A percentile compares a stretch with the other conserved stretches of the same genome.
phyloP scores from a whole-genome alignment of 1,140 invertebrate species.

The Bombus superbus region DNA sequence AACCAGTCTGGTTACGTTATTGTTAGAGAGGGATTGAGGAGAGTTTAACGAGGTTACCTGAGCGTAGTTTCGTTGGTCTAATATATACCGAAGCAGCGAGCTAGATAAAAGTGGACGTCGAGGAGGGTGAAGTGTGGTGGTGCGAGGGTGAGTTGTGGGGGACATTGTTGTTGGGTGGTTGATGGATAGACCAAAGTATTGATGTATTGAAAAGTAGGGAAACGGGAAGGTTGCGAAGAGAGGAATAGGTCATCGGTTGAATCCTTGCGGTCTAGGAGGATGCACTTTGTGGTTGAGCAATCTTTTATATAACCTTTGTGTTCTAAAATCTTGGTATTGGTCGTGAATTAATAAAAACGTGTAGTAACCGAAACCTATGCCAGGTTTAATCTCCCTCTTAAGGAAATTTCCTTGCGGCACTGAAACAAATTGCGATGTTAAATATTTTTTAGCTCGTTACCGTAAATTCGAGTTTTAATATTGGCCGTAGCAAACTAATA shows the following conservation, averaged over 20 bases:
- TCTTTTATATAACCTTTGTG: background rate
- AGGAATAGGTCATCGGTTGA: background rate
- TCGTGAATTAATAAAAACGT: too few relatives aligned
- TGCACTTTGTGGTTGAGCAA: background rate
- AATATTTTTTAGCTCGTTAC: too few relatives aligned
- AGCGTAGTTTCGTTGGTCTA: background rate
- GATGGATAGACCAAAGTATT: background rate
- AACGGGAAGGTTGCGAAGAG: background rate
- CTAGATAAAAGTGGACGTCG: conserved; percentile 32
- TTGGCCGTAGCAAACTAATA: too few relatives aligned
- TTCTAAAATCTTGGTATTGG: too few relatives aligned
- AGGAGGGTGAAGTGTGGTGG: background rate
- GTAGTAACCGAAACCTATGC: too few relatives aligned
- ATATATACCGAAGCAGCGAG: background rate
- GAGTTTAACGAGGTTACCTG: conserved; percentile 34
- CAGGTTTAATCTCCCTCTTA: too few relatives aligned
- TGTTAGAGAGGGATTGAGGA: background rate
- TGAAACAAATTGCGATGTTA: too few relatives aligned
- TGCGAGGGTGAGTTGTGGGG: background rate
- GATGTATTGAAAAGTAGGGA: background rate
- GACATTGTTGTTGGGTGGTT: background rate
- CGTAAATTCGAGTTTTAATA: too few relatives aligned
- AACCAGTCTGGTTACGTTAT: background rate
- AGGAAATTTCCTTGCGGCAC: too few relatives aligned
- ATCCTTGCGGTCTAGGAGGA: background rate